Base-by-base conservation (phyloP, 2,113 vertebrate genomes). In the Onychorhynchus coronatus region DNA sequence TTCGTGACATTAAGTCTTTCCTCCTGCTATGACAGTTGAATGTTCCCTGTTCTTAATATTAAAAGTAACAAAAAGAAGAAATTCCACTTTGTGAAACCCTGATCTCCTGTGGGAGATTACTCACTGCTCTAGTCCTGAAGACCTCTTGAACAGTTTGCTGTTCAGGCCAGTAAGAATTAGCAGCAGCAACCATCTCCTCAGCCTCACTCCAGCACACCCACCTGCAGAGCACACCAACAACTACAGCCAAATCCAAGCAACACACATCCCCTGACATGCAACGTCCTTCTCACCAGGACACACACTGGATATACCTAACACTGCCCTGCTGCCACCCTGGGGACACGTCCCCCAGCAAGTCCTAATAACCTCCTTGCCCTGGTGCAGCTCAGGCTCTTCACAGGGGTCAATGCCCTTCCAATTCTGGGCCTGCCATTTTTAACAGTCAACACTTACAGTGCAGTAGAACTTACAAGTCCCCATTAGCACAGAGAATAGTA, bases 311-410 rank as follows among this genome's bases (percentile, higher is more conserved):
- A 70, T 53, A 47, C 15, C 46, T 56, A 47, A 58, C 8, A 6
- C 33, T 70, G 31, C 7, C 5, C 33, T 70, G 31, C 44, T 44
- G 37, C 20, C 44, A 33, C 7, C 50, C 61, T 27, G 27, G 39
- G 39, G 28, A 22, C 14, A 0, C 9, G 12, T 28, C 5, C 23
- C 35, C 19, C 42, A 30, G 19, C 0, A 63, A 33, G 12, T 17
- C 35, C 41, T 72, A 55, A 56, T 8, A 63, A 84, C 8, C 3
- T 59, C 56, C 41, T 17, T 44, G 56, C 3, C 25, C 30, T 46
- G 0, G 0, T 6, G 91, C 53, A 87, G 52, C 39, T 67, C 46
- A 55, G 19, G 0, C 56, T 71, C 80, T 89, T 18, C 52, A 39
- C 19, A 87, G 63, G 33, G 20, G 24, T 66, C 39, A 79, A 39